These are phyloP conservation scores for Calosoma granatense DNA, from an alignment of 1,140 invertebrate species.

Conservation along the genomic window DNA sequence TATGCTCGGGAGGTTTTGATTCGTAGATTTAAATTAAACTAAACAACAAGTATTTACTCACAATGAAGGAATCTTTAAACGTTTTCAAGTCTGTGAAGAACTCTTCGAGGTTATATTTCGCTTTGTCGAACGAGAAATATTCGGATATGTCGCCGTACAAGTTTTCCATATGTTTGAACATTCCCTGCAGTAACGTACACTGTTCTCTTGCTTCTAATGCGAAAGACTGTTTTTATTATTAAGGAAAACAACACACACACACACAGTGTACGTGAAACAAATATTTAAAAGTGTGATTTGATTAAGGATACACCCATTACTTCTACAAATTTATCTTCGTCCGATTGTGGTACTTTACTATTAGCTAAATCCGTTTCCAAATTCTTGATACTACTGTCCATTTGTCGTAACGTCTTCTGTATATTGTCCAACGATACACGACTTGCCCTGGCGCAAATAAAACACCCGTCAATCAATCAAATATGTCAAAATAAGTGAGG, in stretches of 20 bases:
- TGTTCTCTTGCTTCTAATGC: slow-evolving; percentile 71
- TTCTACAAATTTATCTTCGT: slow-evolving; percentile 72
- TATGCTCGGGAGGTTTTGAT: no score
- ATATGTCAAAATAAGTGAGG: background rate
- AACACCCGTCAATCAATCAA: slow-evolving; percentile 11
- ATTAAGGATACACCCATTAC: slow-evolving; percentile 67
- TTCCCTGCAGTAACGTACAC: slow-evolving; percentile 78
- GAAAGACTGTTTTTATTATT: slow-evolving; percentile 37
- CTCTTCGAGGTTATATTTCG: slow-evolving; percentile 91
- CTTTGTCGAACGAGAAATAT: slow-evolving; percentile 87
- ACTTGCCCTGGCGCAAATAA: slow-evolving; percentile 48
- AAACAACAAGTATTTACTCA: slow-evolving; percentile 46
- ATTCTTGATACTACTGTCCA: slow-evolving; percentile 77
- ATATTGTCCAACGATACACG: slow-evolving; percentile 78
- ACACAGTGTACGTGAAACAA: slow-evolving; percentile 17
- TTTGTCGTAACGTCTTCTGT: slow-evolving; percentile 72
- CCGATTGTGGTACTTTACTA: slow-evolving; percentile 60
- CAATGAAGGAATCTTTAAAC: slow-evolving; percentile 87
- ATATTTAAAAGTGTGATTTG: slow-evolving; percentile 17
- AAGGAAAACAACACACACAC: slow-evolving; percentile 35
- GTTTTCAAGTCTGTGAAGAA: slow-evolving; percentile 93
- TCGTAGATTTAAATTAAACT: no score
- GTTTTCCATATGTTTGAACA: slow-evolving; percentile 89
- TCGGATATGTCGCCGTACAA: slow-evolving; percentile 77
- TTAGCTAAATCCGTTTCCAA: slow-evolving; percentile 82